Evolutionary conservation across 2,888 invertebrate genomes (phyloP).

Genomic region (Bombylius discolor): DNA sequence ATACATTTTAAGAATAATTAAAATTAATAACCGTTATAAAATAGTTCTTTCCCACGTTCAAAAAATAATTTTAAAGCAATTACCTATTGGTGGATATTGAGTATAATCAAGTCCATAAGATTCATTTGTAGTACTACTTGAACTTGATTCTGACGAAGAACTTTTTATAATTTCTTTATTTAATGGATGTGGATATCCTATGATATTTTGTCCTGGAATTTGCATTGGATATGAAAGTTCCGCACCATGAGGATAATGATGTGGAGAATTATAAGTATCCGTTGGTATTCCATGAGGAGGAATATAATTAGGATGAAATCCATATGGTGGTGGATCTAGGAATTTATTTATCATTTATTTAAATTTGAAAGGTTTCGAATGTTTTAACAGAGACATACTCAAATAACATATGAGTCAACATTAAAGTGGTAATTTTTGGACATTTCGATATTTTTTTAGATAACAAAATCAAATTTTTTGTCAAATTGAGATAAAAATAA

Average conservation of each 20-base stretch:
- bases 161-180: not conserved
- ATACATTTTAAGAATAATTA: no score
- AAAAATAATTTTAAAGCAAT: not conserved
- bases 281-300: not conserved
- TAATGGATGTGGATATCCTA: not conserved
- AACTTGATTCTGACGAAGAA: not conserved
- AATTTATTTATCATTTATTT: not conserved
- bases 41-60: no score
- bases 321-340: conserved; percentile 6
- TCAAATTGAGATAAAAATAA: no score
- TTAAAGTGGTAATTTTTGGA: no score
- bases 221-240: conserved; percentile 5
- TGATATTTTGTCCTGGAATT: not conserved
- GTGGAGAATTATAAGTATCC: not conserved
- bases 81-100: conserved; percentile 4
- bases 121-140: not conserved
- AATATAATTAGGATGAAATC: conserved; percentile 4
- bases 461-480: no score
- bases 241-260: not conserved
- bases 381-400: no score
- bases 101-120: not conserved
- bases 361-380: no score
- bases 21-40: no score
- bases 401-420: no score
- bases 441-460: no score